These are phyloP conservation scores for Drosophila setifemur DNA, from an alignment of 1,140 invertebrate species.

Conservation along the genomic window DNA sequence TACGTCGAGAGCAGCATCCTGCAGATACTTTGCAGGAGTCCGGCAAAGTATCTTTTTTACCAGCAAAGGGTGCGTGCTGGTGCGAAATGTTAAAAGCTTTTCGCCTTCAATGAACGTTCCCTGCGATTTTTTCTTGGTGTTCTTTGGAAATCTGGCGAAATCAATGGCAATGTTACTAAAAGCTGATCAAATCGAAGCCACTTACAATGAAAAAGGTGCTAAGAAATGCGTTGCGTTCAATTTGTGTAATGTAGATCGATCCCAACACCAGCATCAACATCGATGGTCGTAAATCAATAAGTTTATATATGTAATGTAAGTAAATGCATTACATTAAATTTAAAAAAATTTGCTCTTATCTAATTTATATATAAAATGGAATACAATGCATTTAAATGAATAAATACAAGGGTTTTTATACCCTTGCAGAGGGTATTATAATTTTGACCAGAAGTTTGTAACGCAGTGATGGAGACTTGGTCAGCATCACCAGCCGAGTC, in stretches of 20 bases:
- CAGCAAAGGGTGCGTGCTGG: constrained; percentile 4
- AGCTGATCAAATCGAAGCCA: neutral
- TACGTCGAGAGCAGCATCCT: constrained; percentile 39
- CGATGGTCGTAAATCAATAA: neutral
- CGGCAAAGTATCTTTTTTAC: too few species aligned
- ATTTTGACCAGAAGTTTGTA: too few species aligned
- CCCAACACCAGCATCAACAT: too few species aligned
- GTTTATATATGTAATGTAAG: neutral
- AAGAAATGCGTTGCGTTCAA: neutral
- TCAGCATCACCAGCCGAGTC: too few species aligned
- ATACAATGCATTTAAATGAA: too few species aligned
- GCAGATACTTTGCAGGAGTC: constrained; percentile 9
- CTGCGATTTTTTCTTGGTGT: neutral
- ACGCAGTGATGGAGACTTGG: too few species aligned
- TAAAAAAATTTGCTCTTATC: too few species aligned
- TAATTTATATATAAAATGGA: too few species aligned
- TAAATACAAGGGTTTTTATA: too few species aligned
- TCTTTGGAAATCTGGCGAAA: neutral
- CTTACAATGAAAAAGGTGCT: neutral
- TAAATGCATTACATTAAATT: too few species aligned
- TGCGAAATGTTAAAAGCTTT: constrained; percentile 64
- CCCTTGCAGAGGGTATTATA: too few species aligned
- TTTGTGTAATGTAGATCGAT: neutral
- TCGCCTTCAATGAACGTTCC: constrained; percentile 59
- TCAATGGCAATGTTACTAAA: neutral